Conservation (phyloP, 2,888 invertebrate genomes). For the Lasius fuliginosus region DNA sequence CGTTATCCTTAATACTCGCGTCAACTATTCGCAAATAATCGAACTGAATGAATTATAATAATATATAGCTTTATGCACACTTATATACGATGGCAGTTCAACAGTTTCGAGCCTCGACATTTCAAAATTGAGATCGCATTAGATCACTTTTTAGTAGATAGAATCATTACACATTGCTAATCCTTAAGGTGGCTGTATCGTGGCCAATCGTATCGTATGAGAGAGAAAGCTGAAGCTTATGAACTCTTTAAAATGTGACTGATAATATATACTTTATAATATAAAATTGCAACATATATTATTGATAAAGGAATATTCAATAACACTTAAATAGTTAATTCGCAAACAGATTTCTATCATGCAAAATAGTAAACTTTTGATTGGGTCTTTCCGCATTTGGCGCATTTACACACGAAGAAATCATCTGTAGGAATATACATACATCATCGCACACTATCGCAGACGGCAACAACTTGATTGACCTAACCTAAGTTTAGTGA, state of each 20-base stretch:
- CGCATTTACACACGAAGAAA: background rate
- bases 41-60: background rate
- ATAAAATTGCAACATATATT: background rate
- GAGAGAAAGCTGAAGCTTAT: background rate
- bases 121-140: background rate
- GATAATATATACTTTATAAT: background rate
- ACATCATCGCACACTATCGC: background rate
- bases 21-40: conserved; percentile 8
- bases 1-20: conserved; percentile 5
- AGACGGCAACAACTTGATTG: background rate
- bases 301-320: background rate
- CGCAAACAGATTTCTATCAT: background rate
- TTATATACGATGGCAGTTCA: background rate
- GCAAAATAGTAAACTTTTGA: background rate
- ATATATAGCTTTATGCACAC: background rate
- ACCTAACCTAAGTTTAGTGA: background rate
- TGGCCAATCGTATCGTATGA: background rate
- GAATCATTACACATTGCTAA: background rate
- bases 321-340: background rate
- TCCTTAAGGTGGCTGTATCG: background rate
- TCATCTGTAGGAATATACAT: conserved; percentile 7
- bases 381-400: background rate
- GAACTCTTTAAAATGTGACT: background rate
- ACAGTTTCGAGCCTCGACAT: background rate
- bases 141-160: background rate